phyloP scores from a whole-genome alignment of 2,797 vertebrate genomes.

The Pelochelys cantorii region DNA sequence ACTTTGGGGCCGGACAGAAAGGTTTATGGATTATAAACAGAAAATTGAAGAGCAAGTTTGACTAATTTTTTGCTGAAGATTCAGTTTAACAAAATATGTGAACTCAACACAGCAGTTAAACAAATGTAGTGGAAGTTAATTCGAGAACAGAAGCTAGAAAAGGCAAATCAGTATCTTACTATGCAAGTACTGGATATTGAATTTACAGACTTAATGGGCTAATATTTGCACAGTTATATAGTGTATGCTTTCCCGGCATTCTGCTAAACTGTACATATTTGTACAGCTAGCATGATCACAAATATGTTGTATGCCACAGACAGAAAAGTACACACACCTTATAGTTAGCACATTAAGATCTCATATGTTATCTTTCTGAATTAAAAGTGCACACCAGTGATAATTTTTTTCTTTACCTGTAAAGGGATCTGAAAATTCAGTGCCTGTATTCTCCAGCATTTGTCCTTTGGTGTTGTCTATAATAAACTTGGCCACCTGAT shows the following conservation, averaged over 20 bases:
- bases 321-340: neutral
- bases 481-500: constrained; percentile 99
- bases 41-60: neutral
- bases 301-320: neutral
- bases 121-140: neutral
- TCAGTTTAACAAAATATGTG: neutral
- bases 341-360: neutral
- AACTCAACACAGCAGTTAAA: neutral
- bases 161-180: neutral
- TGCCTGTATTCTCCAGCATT: constrained; percentile 81
- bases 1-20: no score
- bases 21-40: neutral
- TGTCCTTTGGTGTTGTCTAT: constrained; percentile 96
- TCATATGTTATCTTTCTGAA: neutral
- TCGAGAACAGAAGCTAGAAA: neutral
- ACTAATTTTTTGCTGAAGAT: neutral
- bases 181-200: neutral
- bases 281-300: no score
- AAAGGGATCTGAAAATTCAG: constrained; percentile 89
- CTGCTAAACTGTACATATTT: neutral
- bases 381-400: neutral
- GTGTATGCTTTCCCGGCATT: neutral
- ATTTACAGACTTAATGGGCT: no score
- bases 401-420: constrained; percentile 85
- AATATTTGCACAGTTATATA: neutral